phyloP scores from a whole-genome alignment of 2,888 invertebrate genomes.

The Synanthedon tipuliformis region DNA sequence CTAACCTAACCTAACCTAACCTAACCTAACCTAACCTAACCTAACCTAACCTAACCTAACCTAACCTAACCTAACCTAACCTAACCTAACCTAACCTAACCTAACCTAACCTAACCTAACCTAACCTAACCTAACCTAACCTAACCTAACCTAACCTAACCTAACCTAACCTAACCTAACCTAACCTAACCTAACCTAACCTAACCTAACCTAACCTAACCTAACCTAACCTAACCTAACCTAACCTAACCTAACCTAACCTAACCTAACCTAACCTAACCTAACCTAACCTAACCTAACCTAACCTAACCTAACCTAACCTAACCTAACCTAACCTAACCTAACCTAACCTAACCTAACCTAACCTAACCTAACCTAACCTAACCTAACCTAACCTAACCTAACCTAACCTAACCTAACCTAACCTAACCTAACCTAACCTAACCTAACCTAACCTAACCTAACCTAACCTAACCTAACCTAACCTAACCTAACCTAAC shows the following conservation, averaged over 20 bases:
- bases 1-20: conserved; percentile 1
- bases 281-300: neutral
- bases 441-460: neutral
- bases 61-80: conserved; percentile 8
- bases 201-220: neutral
- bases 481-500: neutral
- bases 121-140: conserved; percentile 10
- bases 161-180: conserved; percentile 9
- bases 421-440: neutral
- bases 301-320: neutral
- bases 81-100: conserved; percentile 9
- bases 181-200: conserved; percentile 3
- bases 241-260: neutral
- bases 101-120: conserved; percentile 7
- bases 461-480: neutral
- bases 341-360: neutral
- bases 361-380: neutral
- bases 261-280: neutral
- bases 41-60: conserved; percentile 1
- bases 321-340: neutral
- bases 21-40: conserved; percentile 1
- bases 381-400: neutral
- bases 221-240: neutral
- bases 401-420: neutral
- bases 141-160: conserved; percentile 10